Evolutionary conservation across 2,113 vertebrate genomes (phyloP).

Genomic region (Coregonus clupeaformis): DNA sequence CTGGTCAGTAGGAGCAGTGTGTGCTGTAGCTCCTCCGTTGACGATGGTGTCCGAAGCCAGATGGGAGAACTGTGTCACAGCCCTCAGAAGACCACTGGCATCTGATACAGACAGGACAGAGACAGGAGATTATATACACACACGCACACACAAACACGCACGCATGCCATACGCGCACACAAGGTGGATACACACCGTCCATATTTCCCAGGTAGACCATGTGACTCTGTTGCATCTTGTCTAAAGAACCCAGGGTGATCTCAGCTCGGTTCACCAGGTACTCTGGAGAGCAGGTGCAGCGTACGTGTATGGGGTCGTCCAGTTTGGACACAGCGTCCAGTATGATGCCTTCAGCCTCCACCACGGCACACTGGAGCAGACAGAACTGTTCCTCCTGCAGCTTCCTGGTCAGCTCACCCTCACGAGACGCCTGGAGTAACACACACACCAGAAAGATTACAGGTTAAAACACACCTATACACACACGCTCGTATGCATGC

Average conservation of each 20-base stretch:
- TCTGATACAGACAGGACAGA: constrained; percentile 55
- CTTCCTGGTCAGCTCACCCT: constrained; percentile 83
- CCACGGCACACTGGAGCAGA: constrained; percentile 80
- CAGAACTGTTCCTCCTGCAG: constrained; percentile 88
- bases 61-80: constrained; percentile 89
- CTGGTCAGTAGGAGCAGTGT: constrained; percentile 87
- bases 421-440: constrained; percentile 77
- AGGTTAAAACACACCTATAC: not conserved
- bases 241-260: constrained; percentile 79
- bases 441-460: not conserved
- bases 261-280: constrained; percentile 89
- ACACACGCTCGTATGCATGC: not conserved
- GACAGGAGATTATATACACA: not conserved
- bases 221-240: constrained; percentile 82
- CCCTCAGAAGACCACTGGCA: constrained; percentile 78
- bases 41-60: constrained; percentile 85
- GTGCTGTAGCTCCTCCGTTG: constrained; percentile 87
- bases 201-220: constrained; percentile 79
- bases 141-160: not conserved
- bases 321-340: constrained; percentile 84
- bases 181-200: constrained; percentile 69
- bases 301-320: constrained; percentile 90
- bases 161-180: not conserved
- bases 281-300: constrained; percentile 95
- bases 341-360: constrained; percentile 85